Evolutionary conservation across 1,140 invertebrate genomes (phyloP).

Genomic region (Penaeus indicus): DNA sequence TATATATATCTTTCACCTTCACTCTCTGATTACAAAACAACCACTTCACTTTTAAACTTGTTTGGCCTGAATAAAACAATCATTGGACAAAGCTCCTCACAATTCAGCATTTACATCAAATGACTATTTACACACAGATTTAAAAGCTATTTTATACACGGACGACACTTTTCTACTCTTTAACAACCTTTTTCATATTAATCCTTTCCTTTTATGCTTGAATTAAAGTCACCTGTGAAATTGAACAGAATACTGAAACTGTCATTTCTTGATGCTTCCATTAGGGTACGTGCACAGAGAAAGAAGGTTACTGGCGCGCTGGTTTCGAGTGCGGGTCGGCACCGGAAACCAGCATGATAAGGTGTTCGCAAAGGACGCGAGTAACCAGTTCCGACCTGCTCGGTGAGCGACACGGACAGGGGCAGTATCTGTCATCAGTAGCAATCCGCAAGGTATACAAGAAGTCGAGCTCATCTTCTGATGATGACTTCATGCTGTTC

Average conservation of each 20-base stretch:
- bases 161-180: too few relatives aligned
- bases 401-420: neutral
- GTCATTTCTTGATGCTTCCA: too few relatives aligned
- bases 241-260: too few relatives aligned
- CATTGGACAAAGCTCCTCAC: too few relatives aligned
- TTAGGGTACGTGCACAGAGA: neutral
- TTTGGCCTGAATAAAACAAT: neutral
- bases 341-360: too few relatives aligned
- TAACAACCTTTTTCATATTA: too few relatives aligned
- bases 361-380: too few relatives aligned
- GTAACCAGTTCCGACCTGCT: neutral
- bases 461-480: neutral
- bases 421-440: slow-evolving; percentile 2
- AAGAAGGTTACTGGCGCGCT: neutral
- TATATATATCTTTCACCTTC: neutral
- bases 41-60: neutral
- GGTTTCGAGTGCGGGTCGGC: neutral
- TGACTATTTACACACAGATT: too few relatives aligned
- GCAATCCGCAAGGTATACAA: neutral
- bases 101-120: too few relatives aligned
- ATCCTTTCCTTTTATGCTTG: too few relatives aligned
- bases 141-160: too few relatives aligned
- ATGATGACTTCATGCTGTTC: neutral
- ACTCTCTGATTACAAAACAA: neutral
- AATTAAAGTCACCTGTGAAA: too few relatives aligned